phyloP scores from a whole-genome alignment of 2,113 vertebrate genomes.

The rabbit (Oryctolagus cuniculus) region mOryCun1.1 NC_091433.1:53721501-53722000 shows the following conservation, averaged over 20 bases:
- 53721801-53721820: too few relatives aligned
- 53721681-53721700: not conserved
- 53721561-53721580: not conserved
- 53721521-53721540: not conserved
- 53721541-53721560: not conserved
- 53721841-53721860: not conserved
- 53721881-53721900: not conserved
- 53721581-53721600: not conserved
- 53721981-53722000: not conserved
- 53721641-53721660: not conserved
- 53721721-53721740: not conserved
- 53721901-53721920: not conserved
- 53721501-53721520: not conserved
- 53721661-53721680: not conserved
- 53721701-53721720: too few relatives aligned
- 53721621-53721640: not conserved
- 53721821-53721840: not conserved
- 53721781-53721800: too few relatives aligned
- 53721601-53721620: not conserved
- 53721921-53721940: not conserved
- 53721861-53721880: not conserved
- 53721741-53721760: not conserved
- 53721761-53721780: too few relatives aligned
- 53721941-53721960: not conserved
- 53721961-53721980: not conserved